Base-by-base conservation (phyloP, 2,797 vertebrate genomes). In the Hoplostethus mediterraneus region DNA sequence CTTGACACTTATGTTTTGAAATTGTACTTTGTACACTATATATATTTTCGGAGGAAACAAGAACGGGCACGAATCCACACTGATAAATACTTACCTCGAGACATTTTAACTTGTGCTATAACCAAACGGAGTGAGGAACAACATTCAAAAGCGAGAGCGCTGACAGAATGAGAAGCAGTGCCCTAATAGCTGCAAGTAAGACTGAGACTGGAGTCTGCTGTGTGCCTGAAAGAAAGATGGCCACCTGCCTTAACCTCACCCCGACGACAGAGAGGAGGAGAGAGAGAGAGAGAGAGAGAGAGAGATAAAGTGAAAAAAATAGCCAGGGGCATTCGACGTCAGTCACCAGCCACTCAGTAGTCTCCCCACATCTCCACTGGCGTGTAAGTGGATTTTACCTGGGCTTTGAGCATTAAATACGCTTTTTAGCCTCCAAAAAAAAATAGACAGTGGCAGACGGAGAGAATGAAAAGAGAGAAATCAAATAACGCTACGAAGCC, bases 311-410 rank as follows among this genome's bases (percentile, higher is more conserved):
- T 30, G 60, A 64, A 67, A 25, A 42, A 14, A 57, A 28, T 33
- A 45, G 51, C 17, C 44, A 54, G 25, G 25, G 25, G 3, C 25
- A 6, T 67, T 64, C 47, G 64, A 2, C 56, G 83, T 84, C 75
- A 65, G 44, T 74, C 65, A 63, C 17, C 63, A 71, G 69, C 64
- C 81, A 54, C 77, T 89, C 75, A 59, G 55, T 17, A 77, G 71
- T 85, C 77, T 63, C 60, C 28, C 12, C 47, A 47, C 67, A 33
- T 76, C 72, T 76, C 53, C 40, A 33, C 53, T 44, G 42, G 63
- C 25, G 13, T 63, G 48, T 14, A 64, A 49, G 52, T 71, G 68
- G 44, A 77, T 67, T 72, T 82, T 73, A 58, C 57, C 57, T 40
- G 0, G 49, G 76, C 64, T 78, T 67, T 72, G 49, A 80, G 59